Evolutionary conservation across 2,113 vertebrate species (phyloP), one percentile per base, ranked within the genome.

Genomic region (Daboia siamensis): DNA sequence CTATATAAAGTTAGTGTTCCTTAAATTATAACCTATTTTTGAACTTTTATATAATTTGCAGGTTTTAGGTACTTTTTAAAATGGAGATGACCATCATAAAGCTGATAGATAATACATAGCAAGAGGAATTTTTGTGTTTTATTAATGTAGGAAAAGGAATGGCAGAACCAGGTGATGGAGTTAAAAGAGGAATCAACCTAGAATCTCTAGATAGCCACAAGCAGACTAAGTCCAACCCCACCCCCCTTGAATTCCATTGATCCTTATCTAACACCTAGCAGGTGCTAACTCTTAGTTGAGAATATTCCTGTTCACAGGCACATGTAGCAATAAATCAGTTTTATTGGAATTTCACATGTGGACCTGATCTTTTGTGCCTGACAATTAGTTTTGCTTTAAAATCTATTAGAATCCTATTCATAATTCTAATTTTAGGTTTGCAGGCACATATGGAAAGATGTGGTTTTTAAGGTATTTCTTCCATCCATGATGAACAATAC

Each of bases 391-490:
- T 13, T 88, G 46, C 85, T 48, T 90, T 24, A 1, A 91, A 93
- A 20, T 39, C 48, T 61, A 91, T 33, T 93, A 89, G 86, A 44
- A 87, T 7, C 12, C 93, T 94, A 44, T 94, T 94, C 24, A 85
- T 3, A 3, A 20, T 91, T 94, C 89, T 86, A 90, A 69, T n/a
- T 84, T 90, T 91, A 90, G 39, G 46, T 24, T 39, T 93, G 21
- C 74, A 94, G 52, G 84, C 74, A 13, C 90, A 59, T 44, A 94
- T 10, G 54, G 91, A 88, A 94, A 95, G 4, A 2, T 21, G 64
- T 91, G 48, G 24, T 86, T 95, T 91, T 94, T 89, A 26, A 88
- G 44, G 64, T 44, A 80, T 51, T 7, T 93, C 91, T 93, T 90
- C 74, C 8, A 24, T 26, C 17, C 74, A 90, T 44, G 87, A 88